Base-by-base conservation (phyloP, 2,113 vertebrate genomes). In the Oreochromis spilurus region DNA sequence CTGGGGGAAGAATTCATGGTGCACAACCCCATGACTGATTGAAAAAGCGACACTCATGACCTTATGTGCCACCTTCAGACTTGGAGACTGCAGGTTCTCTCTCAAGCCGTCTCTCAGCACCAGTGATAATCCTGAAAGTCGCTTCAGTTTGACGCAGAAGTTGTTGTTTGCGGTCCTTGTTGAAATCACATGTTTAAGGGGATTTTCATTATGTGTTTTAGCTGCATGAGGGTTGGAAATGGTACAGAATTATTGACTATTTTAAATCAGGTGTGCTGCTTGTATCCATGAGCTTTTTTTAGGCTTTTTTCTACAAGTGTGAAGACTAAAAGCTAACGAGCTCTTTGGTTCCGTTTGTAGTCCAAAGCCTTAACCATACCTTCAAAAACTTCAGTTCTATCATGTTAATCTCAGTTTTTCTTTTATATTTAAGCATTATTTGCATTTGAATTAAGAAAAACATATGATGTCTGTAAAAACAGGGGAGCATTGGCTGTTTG, bases 11-110 rank as follows among this genome's bases (percentile, higher is more conserved):
- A n/a, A 1, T 77, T 77, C 72, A 31, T 2, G 72, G 45, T 77
- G 45, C 45, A 13, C 72, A 31, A n/a, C 45, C 72, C 48, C 72
- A n/a, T 50, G 72, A 77, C 72, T 52, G 72, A 77, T 77, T 48
- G 72, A 77, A 77, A n/a, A 77, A 52, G 40, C 4, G 26, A 52
- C 45, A 19, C 72, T 52, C 14, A 5, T 50, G 72, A 77, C 45
- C 45, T 77, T 50, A 31, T 31, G 26, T 4, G 4, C 72, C 17
- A 48, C 72, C 21, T 52, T 50, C 26, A 26, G 6, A 24, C 24
- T 24, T 24, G 24, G 24, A 24, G 24, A 77, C 72, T n/a, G 45
- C 26, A 31, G 16, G 70, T 75, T 75, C 43, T 75, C 24, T 50
- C 70, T 48, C 21, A 45, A 75, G 21, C 67, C 29, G 19, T 12